Conservation (phyloP, 2,888 invertebrate genomes). For the Arenicola marina region DNA sequence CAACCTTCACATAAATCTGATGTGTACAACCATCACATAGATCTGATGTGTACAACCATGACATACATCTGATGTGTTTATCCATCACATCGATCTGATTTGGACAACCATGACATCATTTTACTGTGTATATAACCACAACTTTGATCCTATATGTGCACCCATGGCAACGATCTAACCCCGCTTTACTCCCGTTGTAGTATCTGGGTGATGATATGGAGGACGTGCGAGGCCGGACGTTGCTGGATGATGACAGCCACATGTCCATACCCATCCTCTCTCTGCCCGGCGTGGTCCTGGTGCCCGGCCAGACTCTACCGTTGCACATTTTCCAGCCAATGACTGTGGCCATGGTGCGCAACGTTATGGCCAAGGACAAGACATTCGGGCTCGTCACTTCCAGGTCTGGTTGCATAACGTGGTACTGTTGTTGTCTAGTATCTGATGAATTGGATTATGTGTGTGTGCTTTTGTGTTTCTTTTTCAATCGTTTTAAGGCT, state of each 20-base stretch:
- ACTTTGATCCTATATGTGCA: too few species aligned
- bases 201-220: conserved; percentile 69
- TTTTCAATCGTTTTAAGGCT: background rate
- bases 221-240: conserved; percentile 70
- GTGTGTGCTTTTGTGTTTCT: background rate
- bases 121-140: too few species aligned
- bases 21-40: too few species aligned
- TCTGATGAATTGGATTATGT: background rate
- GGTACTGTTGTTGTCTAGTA: background rate
- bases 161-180: too few species aligned
- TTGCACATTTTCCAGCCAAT: conserved; percentile 68
- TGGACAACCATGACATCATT: too few species aligned
- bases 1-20: too few species aligned
- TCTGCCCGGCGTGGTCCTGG: conserved; percentile 68
- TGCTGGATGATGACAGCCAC: conserved; percentile 66
- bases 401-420: conserved; percentile 35
- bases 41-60: too few species aligned
- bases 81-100: too few species aligned
- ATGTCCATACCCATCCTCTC: conserved; percentile 67
- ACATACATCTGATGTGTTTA: too few species aligned
- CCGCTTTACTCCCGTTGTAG: conserved; percentile 51
- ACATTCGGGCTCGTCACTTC: conserved; percentile 70
- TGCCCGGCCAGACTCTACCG: conserved; percentile 81
- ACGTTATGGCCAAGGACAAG: conserved; percentile 66
- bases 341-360: conserved; percentile 67